Percentiles rank a stretch among this genome's conserved stretches.
These are phyloP conservation scores for Cirrhinus mrigala DNA, from an alignment of 2,797 vertebrate species.

Conservation along the genomic window DNA sequence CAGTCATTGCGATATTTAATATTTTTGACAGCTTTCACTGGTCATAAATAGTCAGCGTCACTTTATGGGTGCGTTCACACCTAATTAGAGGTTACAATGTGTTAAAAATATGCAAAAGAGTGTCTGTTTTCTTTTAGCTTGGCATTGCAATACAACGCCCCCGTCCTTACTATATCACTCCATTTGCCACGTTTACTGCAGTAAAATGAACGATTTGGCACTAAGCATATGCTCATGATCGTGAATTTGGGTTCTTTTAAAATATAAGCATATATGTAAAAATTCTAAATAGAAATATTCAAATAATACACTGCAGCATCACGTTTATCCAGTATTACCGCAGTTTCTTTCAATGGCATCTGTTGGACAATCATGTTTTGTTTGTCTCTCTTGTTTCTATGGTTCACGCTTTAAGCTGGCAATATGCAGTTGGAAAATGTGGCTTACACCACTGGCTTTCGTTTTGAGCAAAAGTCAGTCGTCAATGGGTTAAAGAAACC, in stretches of 20 bases:
- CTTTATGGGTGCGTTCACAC: background rate
- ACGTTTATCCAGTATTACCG: background rate
- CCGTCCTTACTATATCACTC: slow-evolving; percentile 14
- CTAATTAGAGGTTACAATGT: background rate
- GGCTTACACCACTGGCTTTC: background rate
- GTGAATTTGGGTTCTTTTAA: background rate
- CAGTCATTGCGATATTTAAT: background rate
- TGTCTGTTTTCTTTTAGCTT: slow-evolving; percentile 25
- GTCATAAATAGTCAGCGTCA: slow-evolving; percentile 8
- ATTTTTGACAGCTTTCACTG: slow-evolving; percentile 7
- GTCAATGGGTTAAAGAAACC: slow-evolving; percentile 8
- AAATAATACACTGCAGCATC: background rate
- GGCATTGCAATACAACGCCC: slow-evolving; percentile 29
- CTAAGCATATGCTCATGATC: background rate
- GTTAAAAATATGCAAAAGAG: slow-evolving; percentile 7
- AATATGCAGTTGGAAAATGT: slow-evolving; percentile 16
- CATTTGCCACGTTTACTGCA: slow-evolving; percentile 44
- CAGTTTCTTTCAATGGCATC: background rate
- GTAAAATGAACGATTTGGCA: slow-evolving; percentile 18
- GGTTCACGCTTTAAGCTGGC: slow-evolving; percentile 5
- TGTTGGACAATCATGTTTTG: slow-evolving; percentile 18
- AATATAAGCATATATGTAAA: background rate
- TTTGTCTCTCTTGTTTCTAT: slow-evolving; percentile 1
- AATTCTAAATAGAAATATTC: background rate
- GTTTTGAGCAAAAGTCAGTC: background rate